A percentile compares a stretch with the other conserved stretches of the same genome.
These are phyloP conservation scores for Distichodus sexfasciatus DNA, from an alignment of 2,797 vertebrate genomes.

Conservation along the genomic window DNA sequence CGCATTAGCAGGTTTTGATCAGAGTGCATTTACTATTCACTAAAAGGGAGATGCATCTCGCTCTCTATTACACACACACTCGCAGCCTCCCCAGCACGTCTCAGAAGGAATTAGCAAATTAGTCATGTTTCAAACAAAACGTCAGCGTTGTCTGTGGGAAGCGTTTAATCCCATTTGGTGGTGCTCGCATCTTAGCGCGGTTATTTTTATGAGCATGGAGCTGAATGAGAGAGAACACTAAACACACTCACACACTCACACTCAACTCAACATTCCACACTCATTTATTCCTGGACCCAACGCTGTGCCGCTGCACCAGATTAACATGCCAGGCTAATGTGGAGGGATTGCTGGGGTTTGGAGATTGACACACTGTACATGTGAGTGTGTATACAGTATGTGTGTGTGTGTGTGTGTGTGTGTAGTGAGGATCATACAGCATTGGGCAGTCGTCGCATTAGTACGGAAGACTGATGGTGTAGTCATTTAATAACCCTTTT, in stretches of 20 bases:
- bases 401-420: no score
- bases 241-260: constrained; percentile 15
- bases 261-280: not conserved
- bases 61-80: constrained; percentile 30
- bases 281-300: not conserved
- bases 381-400: no score
- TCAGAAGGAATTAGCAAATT: constrained; percentile 43
- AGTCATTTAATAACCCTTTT: no score
- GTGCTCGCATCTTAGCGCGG: constrained; percentile 39
- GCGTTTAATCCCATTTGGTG: constrained; percentile 39
- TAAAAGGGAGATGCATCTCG: no score
- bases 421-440: no score
- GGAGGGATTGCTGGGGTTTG: not conserved
- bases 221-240: constrained; percentile 38
- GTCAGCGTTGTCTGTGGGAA: constrained; percentile 35
- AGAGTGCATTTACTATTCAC: no score
- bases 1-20: no score
- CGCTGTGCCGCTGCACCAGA: not conserved
- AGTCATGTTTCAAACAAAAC: constrained; percentile 43
- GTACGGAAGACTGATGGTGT: no score
- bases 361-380: not conserved
- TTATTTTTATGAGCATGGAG: constrained; percentile 32
- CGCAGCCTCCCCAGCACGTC: constrained; percentile 16
- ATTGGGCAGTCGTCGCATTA: no score
- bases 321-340: not conserved